Percentiles rank a stretch among this genome's conserved stretches.
Conservation (phyloP, 2,113 vertebrate genomes). For the Cichladusa arquata region DNA sequence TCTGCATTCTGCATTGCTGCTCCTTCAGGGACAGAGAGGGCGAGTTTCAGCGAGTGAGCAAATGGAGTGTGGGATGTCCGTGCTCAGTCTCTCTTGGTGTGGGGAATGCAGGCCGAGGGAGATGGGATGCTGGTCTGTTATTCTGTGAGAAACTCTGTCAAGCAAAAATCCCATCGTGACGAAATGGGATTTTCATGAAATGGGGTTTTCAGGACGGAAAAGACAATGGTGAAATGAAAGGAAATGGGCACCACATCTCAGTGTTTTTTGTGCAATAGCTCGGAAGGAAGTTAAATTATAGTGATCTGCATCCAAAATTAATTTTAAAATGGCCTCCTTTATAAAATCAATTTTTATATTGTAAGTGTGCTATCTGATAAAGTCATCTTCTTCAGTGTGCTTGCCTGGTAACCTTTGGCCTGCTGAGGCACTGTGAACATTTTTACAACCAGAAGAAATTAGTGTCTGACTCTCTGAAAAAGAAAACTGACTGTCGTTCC, state of each 20-base stretch:
- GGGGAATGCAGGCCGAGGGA: fast-evolving
- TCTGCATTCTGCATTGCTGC: background rate
- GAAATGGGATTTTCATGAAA: background rate
- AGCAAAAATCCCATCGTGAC: background rate
- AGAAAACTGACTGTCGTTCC: background rate
- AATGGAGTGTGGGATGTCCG: fast-evolving
- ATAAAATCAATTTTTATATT: background rate
- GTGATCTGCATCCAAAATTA: background rate
- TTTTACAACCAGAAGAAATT: background rate
- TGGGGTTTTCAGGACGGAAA: background rate
- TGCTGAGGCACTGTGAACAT: background rate
- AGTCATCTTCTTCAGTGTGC: background rate
- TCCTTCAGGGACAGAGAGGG: background rate
- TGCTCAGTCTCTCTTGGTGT: fast-evolving
- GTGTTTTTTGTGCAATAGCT: background rate
- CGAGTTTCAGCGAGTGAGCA: fast-evolving
- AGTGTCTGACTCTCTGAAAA: background rate
- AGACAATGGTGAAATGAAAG: background rate
- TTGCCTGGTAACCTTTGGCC: background rate
- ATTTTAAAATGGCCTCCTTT: background rate
- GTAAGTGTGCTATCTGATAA: background rate
- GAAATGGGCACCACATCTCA: background rate
- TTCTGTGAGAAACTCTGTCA: background rate
- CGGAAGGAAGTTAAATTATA: background rate
- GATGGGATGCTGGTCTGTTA: background rate